Percentiles rank a stretch among this genome's conserved stretches.
These are phyloP conservation scores for Hypena proboscidalis DNA, from an alignment of 2,888 invertebrate species.

Conservation along the genomic window DNA sequence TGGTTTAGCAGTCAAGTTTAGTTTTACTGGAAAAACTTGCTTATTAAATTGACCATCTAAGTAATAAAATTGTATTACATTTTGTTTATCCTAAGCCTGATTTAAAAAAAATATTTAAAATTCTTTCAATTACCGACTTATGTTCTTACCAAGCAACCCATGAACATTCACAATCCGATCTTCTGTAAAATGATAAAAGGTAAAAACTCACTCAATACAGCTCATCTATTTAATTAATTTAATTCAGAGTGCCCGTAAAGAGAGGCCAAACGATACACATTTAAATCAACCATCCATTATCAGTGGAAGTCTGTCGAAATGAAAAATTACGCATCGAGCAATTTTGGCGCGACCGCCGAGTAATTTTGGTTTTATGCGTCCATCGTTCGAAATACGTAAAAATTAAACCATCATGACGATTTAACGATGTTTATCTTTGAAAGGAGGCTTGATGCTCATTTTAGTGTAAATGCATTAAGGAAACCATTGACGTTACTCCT, in stretches of 20 bases:
- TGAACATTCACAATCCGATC: slow-evolving; percentile 7
- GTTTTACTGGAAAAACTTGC: too few relatives aligned
- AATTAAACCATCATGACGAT: background rate
- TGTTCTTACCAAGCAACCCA: too few relatives aligned
- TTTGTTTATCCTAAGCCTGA: too few relatives aligned
- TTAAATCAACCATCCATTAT: slow-evolving; percentile 41
- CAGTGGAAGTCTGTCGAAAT: slow-evolving; percentile 20
- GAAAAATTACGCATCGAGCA: slow-evolving; percentile 24
- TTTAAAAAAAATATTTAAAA: too few relatives aligned
- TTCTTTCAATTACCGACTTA: too few relatives aligned
- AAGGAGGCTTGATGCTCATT: background rate
- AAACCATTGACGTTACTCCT: too few relatives aligned
- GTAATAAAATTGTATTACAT: too few relatives aligned
- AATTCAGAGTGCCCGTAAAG: slow-evolving; percentile 13
- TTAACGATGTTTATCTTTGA: background rate
- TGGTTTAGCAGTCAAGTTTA: too few relatives aligned
- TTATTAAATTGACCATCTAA: too few relatives aligned
- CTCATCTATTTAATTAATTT: slow-evolving; percentile 34
- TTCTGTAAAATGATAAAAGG: slow-evolving; percentile 16
- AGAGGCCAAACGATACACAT: slow-evolving; percentile 36
- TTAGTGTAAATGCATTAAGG: too few relatives aligned
- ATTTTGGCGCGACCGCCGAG: slow-evolving; percentile 4
- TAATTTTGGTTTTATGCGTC: slow-evolving; percentile 2
- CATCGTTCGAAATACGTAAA: slow-evolving; percentile 2
- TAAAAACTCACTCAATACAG: slow-evolving; percentile 27